These are phyloP conservation scores for Garra rufa DNA, from an alignment of 2,113 vertebrate species.

Conservation along the genomic window DNA sequence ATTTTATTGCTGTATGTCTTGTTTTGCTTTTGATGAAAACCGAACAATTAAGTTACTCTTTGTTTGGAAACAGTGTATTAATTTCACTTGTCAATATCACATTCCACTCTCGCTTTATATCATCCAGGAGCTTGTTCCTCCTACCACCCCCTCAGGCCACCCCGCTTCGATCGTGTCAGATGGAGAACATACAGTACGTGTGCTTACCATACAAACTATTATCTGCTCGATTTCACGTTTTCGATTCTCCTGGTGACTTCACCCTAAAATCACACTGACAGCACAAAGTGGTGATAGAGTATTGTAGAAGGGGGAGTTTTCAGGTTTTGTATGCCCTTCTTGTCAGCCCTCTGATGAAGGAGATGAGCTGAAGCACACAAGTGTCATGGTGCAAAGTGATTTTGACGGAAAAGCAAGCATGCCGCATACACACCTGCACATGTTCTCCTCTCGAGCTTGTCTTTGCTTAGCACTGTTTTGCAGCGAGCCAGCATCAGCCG, in stretches of 20 bases:
- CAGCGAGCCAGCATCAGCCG: not conserved
- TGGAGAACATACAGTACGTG: not conserved
- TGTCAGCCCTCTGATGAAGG: not conserved
- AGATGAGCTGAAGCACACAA: not conserved
- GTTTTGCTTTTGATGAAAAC: not conserved
- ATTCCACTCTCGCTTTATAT: not conserved
- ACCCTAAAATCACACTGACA: not conserved
- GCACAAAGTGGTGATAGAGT: not conserved
- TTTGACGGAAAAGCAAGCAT: not conserved
- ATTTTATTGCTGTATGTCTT: not conserved
- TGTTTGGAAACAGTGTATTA: not conserved
- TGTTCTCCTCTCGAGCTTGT: not conserved
- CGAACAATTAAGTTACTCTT: not conserved
- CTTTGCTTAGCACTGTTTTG: not conserved
- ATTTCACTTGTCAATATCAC: not conserved
- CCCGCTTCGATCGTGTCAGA: not conserved
- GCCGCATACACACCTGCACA: not conserved
- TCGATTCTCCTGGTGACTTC: not conserved
- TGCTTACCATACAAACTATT: not conserved
- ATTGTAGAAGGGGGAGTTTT: not conserved
- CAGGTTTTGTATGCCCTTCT: not conserved
- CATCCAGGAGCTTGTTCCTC: not conserved
- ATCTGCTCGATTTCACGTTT: not conserved
- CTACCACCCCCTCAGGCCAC: not conserved
- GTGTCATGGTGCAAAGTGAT: constrained; percentile 2